These are phyloP conservation scores for Sebastes glaucus DNA, from an alignment of 2,797 vertebrate species.

Conservation along the genomic window DNA sequence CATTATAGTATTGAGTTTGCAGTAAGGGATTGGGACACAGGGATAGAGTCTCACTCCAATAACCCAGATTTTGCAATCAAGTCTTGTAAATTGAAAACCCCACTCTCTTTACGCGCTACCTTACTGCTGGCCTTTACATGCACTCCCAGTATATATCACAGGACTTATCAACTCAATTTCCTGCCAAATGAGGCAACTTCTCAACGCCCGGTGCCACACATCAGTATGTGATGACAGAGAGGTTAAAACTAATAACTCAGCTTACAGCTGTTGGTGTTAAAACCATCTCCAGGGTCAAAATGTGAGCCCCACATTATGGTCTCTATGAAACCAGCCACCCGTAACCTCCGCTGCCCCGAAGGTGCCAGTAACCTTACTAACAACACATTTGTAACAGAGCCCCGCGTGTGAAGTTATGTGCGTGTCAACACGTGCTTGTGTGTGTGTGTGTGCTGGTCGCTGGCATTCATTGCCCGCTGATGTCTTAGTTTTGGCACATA, in stretches of 20 bases:
- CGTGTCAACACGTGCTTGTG: slow-evolving; percentile 1
- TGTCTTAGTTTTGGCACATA: slow-evolving; percentile 38
- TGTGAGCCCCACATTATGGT: background rate
- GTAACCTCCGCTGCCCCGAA: slow-evolving; percentile 37
- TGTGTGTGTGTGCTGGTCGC: background rate
- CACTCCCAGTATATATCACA: background rate
- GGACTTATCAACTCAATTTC: slow-evolving; percentile 30
- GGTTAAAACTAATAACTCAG: slow-evolving; percentile 34
- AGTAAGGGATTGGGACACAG: too few species aligned
- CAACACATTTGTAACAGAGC: background rate
- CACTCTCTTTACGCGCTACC: background rate
- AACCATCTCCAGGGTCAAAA: slow-evolving; percentile 36
- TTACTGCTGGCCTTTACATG: background rate
- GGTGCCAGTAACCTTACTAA: slow-evolving; percentile 28
- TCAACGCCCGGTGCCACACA: background rate
- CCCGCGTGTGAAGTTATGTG: background rate
- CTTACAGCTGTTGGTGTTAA: slow-evolving; percentile 42
- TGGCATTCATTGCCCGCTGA: background rate
- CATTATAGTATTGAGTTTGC: too few species aligned
- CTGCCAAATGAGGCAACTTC: slow-evolving; percentile 3
- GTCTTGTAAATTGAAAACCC: background rate
- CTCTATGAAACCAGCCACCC: slow-evolving; percentile 29
- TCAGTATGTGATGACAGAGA: slow-evolving; percentile 41
- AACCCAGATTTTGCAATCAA: background rate
- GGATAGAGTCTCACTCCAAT: too few species aligned